A percentile compares a stretch with the other conserved stretches of the same genome.
Evolutionary conservation across 2,888 invertebrate species (phyloP).

Genomic region (Ganaspis brasiliensis): DNA sequence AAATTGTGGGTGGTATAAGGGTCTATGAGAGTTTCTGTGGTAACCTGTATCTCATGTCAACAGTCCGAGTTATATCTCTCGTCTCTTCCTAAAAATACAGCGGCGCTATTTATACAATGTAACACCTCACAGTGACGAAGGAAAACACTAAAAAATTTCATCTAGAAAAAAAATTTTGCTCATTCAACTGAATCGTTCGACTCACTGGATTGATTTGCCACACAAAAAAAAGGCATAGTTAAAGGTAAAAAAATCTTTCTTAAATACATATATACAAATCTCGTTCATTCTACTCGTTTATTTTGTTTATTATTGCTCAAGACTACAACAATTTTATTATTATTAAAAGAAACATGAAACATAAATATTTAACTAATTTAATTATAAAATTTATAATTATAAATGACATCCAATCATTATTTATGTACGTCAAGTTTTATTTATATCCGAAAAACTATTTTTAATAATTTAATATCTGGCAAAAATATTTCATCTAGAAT

Average conservation of each 20-base stretch:
- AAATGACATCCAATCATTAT: background rate
- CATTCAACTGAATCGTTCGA: conserved; percentile 20
- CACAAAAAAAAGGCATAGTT: conserved; percentile 3
- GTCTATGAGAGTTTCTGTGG: conserved; percentile 33
- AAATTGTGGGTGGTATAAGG: conserved; percentile 24
- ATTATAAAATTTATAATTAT: too few species aligned
- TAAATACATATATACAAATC: background rate
- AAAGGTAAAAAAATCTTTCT: background rate
- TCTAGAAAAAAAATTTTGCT: conserved; percentile 20
- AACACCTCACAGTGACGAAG: conserved; percentile 64
- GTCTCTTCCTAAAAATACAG: conserved; percentile 75
- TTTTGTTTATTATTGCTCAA: background rate
- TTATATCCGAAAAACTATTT: too few species aligned
- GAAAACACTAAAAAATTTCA: conserved; percentile 59
- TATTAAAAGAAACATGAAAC: too few species aligned
- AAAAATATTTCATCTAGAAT: background rate
- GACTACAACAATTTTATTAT: background rate
- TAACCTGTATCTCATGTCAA: conserved; percentile 63
- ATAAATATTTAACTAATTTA: too few species aligned
- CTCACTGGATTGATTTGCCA: conserved; percentile 15
- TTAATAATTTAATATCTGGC: background rate
- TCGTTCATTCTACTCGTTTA: background rate
- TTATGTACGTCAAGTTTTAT: background rate
- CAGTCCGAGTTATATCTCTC: conserved; percentile 62
- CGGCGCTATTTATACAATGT: conserved; percentile 73